phyloP scores from a whole-genome alignment of 2,113 vertebrate species.

The Terrapene triunguis region DNA sequence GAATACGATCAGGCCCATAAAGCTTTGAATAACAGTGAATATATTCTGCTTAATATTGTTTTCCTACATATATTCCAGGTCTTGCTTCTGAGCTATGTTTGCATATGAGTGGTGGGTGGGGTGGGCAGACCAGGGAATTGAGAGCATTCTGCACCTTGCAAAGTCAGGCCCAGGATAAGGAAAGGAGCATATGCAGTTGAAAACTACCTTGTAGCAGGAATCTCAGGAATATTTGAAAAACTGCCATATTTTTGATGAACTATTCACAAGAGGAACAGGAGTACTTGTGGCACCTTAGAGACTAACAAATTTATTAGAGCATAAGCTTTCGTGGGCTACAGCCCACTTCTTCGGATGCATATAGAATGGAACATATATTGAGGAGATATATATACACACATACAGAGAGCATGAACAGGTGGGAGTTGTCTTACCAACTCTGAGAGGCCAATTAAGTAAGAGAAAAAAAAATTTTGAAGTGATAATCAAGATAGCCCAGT shows the following conservation, averaged over 20 bases:
- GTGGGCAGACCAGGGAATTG: fast-evolving
- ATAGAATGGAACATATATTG: too few species aligned
- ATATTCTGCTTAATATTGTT: background rate
- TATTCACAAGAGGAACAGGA: background rate
- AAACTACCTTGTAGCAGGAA: background rate
- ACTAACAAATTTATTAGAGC: too few species aligned
- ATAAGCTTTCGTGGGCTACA: too few species aligned
- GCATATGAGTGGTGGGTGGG: background rate
- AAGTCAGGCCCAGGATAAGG: background rate
- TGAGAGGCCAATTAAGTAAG: too few species aligned
- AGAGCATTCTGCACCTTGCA: background rate
- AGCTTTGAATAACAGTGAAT: background rate
- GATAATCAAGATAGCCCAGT: too few species aligned
- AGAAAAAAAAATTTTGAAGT: too few species aligned
- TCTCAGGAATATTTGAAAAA: background rate
- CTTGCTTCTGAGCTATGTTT: background rate
- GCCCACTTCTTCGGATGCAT: too few species aligned
- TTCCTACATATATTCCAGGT: background rate
- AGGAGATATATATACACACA: too few species aligned
- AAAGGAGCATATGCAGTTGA: background rate
- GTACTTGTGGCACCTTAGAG: too few species aligned
- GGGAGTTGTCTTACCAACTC: too few species aligned
- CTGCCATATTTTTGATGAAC: background rate
- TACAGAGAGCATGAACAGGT: too few species aligned
- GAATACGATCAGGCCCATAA: background rate